phyloP scores from a whole-genome alignment of 2,888 invertebrate species.

The Spialia ferax region DNA sequence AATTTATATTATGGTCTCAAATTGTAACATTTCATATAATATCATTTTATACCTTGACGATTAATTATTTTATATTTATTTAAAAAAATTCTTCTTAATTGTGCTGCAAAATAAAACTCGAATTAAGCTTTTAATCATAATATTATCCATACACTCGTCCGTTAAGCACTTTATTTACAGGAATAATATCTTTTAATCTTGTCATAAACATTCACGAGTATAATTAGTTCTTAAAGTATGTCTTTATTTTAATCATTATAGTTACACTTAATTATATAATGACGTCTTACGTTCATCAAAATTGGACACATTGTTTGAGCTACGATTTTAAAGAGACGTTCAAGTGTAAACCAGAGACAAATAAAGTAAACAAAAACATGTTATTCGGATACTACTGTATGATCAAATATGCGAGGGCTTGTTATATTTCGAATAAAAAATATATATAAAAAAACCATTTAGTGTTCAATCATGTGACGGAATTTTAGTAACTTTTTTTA shows the following conservation, averaged over 20 bases:
- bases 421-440: not conserved
- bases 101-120: slow-evolving; percentile 16
- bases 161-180: slow-evolving; percentile 66
- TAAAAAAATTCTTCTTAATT: slow-evolving; percentile 13
- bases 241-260: slow-evolving; percentile 69
- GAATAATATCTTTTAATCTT: slow-evolving; percentile 71
- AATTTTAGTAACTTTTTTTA: slow-evolving; percentile 11
- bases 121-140: slow-evolving; percentile 1
- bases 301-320: slow-evolving; percentile 82
- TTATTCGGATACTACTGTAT: not conserved
- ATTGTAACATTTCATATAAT: slow-evolving; percentile 26
- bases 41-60: slow-evolving; percentile 31
- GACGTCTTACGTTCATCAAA: slow-evolving; percentile 61
- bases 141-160: slow-evolving; percentile 42
- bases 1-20: slow-evolving; percentile 13
- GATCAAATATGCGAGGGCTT: not conserved
- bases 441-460: not conserved
- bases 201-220: slow-evolving; percentile 76
- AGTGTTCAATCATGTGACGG: not conserved
- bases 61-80: slow-evolving; percentile 29
- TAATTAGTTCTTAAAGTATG: slow-evolving; percentile 68
- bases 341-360: slow-evolving; percentile 37
- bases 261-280: slow-evolving; percentile 50
- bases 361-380: not conserved
- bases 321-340: slow-evolving; percentile 62